Conservation (phyloP, 2,797 vertebrate genomes). For the Petrocephalus sullivani region DNA sequence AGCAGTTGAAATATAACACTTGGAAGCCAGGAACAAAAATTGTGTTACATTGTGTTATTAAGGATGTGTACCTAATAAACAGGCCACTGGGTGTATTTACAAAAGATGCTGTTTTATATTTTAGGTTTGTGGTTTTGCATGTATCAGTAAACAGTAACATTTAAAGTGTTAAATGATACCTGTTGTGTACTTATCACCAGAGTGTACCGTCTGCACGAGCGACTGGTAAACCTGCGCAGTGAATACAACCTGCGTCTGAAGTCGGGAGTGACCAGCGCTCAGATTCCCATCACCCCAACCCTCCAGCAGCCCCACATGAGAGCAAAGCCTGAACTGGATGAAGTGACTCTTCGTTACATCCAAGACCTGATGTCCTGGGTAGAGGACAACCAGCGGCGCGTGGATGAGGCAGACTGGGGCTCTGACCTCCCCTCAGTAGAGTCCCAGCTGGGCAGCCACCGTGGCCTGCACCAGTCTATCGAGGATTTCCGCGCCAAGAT, state of each 20-base stretch:
- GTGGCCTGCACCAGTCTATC: conserved; percentile 81
- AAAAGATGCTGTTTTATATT: background rate
- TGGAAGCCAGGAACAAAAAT: no score
- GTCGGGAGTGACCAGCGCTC: conserved; percentile 60
- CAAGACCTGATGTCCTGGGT: conserved; percentile 86
- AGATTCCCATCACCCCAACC: conserved; percentile 52
- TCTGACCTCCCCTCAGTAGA: conserved; percentile 82
- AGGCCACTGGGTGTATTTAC: background rate
- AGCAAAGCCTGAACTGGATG: conserved; percentile 66
- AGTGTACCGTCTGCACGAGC: conserved; percentile 87
- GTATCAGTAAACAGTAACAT: background rate
- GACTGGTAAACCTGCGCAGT: conserved; percentile 84
- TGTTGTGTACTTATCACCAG: conserved; percentile 42
- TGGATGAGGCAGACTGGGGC: conserved; percentile 77
- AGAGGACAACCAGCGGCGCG: conserved; percentile 82
- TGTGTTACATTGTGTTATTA: no score
- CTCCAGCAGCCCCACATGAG: conserved; percentile 52
- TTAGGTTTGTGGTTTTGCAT: background rate
- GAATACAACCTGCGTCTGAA: conserved; percentile 88
- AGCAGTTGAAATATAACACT: no score
- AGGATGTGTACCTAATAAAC: background rate
- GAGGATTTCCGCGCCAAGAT: conserved; percentile 88
- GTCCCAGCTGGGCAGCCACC: conserved; percentile 81
- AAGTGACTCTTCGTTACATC: conserved; percentile 79
- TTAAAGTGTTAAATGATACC: background rate